Evolutionary conservation across 2,888 invertebrate species (phyloP).

Genomic region (Ormyrus labotus): DNA sequence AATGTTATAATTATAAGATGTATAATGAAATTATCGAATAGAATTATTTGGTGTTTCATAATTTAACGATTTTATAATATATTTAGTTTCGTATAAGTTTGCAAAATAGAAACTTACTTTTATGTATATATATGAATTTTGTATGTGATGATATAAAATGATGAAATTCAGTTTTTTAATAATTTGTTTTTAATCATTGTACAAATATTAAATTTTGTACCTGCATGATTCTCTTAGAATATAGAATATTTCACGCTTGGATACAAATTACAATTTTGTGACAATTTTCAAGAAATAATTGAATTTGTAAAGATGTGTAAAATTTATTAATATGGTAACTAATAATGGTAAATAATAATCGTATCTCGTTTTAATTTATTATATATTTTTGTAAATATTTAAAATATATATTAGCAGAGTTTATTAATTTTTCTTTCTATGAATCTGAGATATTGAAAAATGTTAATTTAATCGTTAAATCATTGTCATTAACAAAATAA

Average conservation of each 20-base stretch:
- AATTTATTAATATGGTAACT: not conserved
- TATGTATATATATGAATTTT: constrained; percentile 55
- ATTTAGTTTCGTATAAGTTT: constrained; percentile 53
- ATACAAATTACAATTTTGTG: not conserved
- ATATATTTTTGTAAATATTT: constrained; percentile 27
- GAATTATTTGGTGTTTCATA: constrained; percentile 42
- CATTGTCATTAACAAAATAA: constrained; percentile 10
- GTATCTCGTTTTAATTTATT: constrained; percentile 20
- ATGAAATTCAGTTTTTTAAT: constrained; percentile 49
- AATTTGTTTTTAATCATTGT: constrained; percentile 48
- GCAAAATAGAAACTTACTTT: constrained; percentile 38
- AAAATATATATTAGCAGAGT: constrained; percentile 2
- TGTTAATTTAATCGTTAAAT: constrained; percentile 17
- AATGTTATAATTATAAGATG: constrained; percentile 42
- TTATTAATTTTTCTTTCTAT: constrained; percentile 9
- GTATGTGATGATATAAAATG: constrained; percentile 47
- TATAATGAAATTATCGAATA: constrained; percentile 49
- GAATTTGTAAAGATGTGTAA: not conserved
- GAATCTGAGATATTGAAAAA: not conserved
- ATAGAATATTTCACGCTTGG: constrained; percentile 25
- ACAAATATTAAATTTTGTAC: constrained; percentile 35
- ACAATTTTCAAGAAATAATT: not conserved
- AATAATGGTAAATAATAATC: not conserved
- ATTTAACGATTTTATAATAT: constrained; percentile 39
- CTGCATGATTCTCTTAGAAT: constrained; percentile 27